Evolutionary conservation across 2,888 invertebrate genomes (phyloP), one percentile per base, ranked within the genome.

Genomic region (Rhagonycha fulva): DNA sequence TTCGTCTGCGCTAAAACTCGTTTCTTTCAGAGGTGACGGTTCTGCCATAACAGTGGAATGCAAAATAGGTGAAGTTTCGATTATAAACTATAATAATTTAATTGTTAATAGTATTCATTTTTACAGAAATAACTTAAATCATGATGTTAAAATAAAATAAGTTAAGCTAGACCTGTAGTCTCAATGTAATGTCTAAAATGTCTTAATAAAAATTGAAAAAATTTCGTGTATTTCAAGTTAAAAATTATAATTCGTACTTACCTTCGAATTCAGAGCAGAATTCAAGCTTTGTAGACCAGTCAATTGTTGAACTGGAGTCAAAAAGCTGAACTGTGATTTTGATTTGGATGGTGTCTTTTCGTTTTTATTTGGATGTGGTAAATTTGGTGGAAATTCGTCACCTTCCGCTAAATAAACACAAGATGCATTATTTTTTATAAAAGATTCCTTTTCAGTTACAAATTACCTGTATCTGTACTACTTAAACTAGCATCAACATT

Each of bases 271-370:
- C n/a, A n/a, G n/a, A 30, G 82, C 84, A 4, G 86, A 86, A 76
- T 85, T 84, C 72, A 88, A 84, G 79, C 85, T 87, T 79, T 87
- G 87, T 24, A 88, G 81, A 30, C 88, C 84, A 74, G 89, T 84
- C 28, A 90, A 83, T 79, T 89, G 89, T 2, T 87, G 86, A 75
- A 89, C 85, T 0, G 90, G 90, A 4, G 90, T 89, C 62, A 89
- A 82, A 81, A 90, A 88, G 76, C 87, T 87, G 5, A 86, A 82
- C 68, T 85, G 84, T 1, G 84, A 82, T 77, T 83, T 84, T n/a
- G 77, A 70, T 70, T 80, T 80, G n/a, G 82, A 71, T 28, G 84
- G 86, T 12, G 85, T 85, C 78, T 82, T 80, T 62, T 80, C 79
- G 7, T 47, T 47, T 47, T 3, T n/a, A n/a, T 47, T 47, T 24